A percentile compares a stretch with the other conserved stretches of the same genome.
Evolutionary conservation across 2,797 vertebrate species (phyloP).

Genomic region (Neosalanx taihuensis): DNA sequence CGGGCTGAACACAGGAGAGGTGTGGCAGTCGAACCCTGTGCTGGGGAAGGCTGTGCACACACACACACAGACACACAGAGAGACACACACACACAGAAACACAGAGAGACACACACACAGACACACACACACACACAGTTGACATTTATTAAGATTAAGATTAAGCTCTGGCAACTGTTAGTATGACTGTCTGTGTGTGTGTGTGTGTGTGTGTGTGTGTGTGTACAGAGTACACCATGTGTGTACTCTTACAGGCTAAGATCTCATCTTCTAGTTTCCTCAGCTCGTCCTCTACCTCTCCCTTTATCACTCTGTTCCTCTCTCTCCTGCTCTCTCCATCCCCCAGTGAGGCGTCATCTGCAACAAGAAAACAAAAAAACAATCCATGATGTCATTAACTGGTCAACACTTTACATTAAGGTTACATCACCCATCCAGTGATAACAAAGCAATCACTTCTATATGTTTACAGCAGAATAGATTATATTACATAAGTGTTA

Average conservation of each 20-base stretch:
- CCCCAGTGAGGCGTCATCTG: conserved; percentile 34
- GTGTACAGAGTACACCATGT: too few relatives aligned
- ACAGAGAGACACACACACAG: neutral
- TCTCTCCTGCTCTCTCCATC: conserved; percentile 41
- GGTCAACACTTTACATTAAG: too few relatives aligned
- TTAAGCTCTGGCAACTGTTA: too few relatives aligned
- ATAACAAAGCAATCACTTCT: too few relatives aligned
- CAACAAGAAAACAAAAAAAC: conserved; percentile 41
- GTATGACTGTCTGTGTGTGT: neutral
- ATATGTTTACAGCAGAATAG: too few relatives aligned
- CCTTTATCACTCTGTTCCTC: conserved; percentile 69
- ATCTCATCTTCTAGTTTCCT: conserved; percentile 86
- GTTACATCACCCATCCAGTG: too few relatives aligned
- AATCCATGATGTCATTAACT: too few relatives aligned
- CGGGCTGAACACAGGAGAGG: conserved; percentile 88
- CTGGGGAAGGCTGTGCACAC: conserved; percentile 74
- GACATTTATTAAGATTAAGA: too few relatives aligned
- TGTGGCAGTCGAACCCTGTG: conserved; percentile 84
- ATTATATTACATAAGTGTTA: too few relatives aligned
- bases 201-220: too few relatives aligned
- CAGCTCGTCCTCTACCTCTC: conserved; percentile 85
- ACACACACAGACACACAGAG: neutral
- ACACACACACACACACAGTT: too few relatives aligned
- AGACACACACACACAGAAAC: neutral
- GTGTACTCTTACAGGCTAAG: conserved; percentile 75